phyloP scores from a whole-genome alignment of 2,797 vertebrate species.

The Ceryle rudis region DNA sequence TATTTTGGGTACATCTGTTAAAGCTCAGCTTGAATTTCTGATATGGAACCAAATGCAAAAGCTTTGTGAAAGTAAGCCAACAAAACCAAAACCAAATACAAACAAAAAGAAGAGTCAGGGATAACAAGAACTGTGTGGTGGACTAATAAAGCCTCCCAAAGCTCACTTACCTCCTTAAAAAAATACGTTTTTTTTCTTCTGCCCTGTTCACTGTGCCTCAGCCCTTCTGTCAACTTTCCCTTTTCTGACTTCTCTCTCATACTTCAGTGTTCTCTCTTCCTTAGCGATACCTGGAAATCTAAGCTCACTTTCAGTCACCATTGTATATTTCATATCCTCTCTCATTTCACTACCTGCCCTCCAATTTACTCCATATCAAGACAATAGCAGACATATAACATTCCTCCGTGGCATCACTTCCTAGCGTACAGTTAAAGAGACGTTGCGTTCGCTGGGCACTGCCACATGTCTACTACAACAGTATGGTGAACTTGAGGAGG shows the following conservation, averaged over 20 bases:
- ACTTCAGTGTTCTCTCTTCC: background rate
- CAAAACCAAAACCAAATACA: background rate
- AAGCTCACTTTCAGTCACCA: background rate
- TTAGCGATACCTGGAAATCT: background rate
- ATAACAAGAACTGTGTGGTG: background rate
- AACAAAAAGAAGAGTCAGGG: background rate
- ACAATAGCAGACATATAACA: background rate
- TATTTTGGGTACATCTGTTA: background rate
- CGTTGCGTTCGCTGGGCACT: background rate
- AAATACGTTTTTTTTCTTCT: too few species aligned
- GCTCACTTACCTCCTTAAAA: background rate
- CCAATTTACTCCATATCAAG: background rate
- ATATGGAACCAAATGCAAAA: background rate
- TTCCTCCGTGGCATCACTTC: background rate
- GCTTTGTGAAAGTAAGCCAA: background rate
- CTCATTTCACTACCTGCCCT: background rate
- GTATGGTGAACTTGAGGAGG: background rate
- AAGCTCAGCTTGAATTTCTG: background rate
- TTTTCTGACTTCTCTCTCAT: background rate
- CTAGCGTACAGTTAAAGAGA: background rate
- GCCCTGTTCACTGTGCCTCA: background rate
- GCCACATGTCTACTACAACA: fast-evolving
- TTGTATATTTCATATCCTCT: background rate
- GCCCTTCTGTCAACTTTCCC: background rate
- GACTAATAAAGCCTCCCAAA: background rate